phyloP scores from a whole-genome alignment of 2,888 invertebrate genomes.

The Cephalotes varians region DNA sequence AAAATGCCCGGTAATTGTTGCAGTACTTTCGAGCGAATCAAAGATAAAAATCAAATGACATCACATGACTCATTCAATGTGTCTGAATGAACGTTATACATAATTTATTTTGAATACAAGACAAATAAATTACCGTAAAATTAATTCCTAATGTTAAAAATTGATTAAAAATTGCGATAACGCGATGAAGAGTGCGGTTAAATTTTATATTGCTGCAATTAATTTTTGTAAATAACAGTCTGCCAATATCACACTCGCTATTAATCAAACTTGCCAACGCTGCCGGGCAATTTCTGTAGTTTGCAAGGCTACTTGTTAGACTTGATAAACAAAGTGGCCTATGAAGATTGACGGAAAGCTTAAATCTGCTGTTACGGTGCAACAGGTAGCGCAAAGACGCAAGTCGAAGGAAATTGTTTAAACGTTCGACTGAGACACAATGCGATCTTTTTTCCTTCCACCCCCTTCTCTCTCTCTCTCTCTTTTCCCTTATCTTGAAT shows the following conservation, averaged over 20 bases:
- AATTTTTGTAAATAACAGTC: conserved; percentile 18
- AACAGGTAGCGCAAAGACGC: conserved; percentile 75
- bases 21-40: not conserved
- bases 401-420: conserved; percentile 78
- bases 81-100: not conserved
- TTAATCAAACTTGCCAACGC: conserved; percentile 20
- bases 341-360: conserved; percentile 32
- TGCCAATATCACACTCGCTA: not conserved
- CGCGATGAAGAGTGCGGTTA: not conserved
- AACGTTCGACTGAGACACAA: conserved; percentile 79
- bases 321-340: conserved; percentile 33
- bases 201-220: conserved; percentile 5
- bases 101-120: not conserved
- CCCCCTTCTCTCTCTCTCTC: conserved; percentile 33
- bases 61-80: not conserved
- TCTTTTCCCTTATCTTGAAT: conserved; percentile 77
- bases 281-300: conserved; percentile 14
- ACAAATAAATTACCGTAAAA: not conserved
- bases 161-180: not conserved
- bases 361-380: conserved; percentile 66
- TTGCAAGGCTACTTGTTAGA: conserved; percentile 1
- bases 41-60: not conserved
- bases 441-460: conserved; percentile 69
- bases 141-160: not conserved
- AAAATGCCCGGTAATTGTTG: not conserved